Evolutionary conservation across 2,888 invertebrate genomes (phyloP), one percentile per base, ranked within the genome.

Genomic region (Plebejus argus): DNA sequence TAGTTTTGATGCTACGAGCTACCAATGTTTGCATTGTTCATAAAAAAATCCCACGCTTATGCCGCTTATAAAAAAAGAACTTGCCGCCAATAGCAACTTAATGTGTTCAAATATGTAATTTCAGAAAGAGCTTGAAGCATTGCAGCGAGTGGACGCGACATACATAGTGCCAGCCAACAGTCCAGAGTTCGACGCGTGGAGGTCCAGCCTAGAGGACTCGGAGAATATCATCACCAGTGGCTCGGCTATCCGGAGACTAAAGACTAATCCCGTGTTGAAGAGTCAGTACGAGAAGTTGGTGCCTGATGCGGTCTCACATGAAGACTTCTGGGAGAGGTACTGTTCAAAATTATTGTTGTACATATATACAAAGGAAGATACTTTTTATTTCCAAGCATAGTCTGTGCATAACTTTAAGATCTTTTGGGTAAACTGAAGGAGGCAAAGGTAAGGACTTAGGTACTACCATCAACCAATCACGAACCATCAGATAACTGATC

Each of bases 241-340:
- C 0, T 83, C 90, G 0, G 90, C 90, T 0, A 82, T 82, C 1
- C 82, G 85, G 4, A 84, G 91, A 0, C 87, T 94, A 3, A 85
- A 84, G 1, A 76, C 86, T 45, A 90, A 84, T 70, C 94, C 95
- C 0, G 88, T 95, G 78, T 91, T 97, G 35, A 91, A 94, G 79
- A 89, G 94, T 12, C 95, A 96, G 83, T 96, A 96, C 82, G 93
- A 95, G 76, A 95, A 95, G 84, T 92, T 98, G 79, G 97, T 97
- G 82, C 96, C 97, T 5, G 95, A 95, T 77, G 95, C 95, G 71
- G 96, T 97, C 20, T 94, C 96, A 1, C 96, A 97, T 83, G 95
- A 96, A 28, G 94, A 96, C 80, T 98, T 98, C 89, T 98, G 98
- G 98, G 96, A 97, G 86, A 95, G 97, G 95, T 95, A 15, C 23